These are phyloP conservation scores for Xiphophorus couchianus DNA, from an alignment of 2,113 vertebrate species.

Conservation along the genomic window DNA sequence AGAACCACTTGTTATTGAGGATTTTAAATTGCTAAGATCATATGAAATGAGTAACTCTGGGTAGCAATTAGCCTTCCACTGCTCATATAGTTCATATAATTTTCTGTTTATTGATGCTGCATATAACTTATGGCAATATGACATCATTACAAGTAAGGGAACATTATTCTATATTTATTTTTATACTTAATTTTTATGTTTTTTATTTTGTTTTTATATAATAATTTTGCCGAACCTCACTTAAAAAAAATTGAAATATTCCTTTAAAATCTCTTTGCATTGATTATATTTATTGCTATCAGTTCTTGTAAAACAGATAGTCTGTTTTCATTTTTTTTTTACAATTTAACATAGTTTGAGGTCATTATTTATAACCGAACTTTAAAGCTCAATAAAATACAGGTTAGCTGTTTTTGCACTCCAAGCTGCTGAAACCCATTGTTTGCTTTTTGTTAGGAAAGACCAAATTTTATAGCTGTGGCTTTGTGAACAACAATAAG, in stretches of 20 bases:
- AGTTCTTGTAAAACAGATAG: slow-evolving; percentile 24
- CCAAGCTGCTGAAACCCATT: slow-evolving; percentile 7
- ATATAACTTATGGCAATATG: neutral
- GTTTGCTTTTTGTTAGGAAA: slow-evolving; percentile 2
- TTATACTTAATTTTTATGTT: neutral
- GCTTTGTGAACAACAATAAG: slow-evolving; percentile 15
- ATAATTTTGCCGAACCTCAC: neutral
- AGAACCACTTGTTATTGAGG: no score
- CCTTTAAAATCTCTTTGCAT: neutral
- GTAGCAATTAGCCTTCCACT: no score
- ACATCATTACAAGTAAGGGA: neutral
- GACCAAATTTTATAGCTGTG: neutral
- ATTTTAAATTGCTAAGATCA: neutral
- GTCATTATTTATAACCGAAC: slow-evolving; percentile 11
- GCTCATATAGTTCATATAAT: no score
- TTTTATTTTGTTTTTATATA: neutral
- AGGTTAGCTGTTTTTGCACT: slow-evolving; percentile 52
- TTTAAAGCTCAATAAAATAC: slow-evolving; percentile 16
- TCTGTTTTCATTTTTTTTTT: slow-evolving; percentile 47
- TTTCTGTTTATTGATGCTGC: neutral
- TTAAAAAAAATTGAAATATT: neutral
- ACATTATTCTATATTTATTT: neutral
- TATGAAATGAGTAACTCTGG: neutral
- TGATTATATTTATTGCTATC: slow-evolving; percentile 51
- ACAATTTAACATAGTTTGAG: slow-evolving; percentile 59